Base-by-base conservation (phyloP, 2,888 invertebrate species). In the Ommatoiulus sabulosus region DNA sequence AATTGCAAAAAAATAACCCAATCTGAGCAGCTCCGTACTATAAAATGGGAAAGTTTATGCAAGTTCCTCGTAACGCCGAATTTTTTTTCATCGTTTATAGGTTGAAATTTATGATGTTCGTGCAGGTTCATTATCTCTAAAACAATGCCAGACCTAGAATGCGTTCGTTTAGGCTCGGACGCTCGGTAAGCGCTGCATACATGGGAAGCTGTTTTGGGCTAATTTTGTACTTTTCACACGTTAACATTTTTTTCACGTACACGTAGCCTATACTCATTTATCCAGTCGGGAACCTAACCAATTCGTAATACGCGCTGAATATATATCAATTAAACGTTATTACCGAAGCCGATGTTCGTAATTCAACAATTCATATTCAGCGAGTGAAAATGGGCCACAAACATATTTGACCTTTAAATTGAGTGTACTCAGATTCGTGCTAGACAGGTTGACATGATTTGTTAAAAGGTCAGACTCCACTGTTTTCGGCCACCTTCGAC, bases 91-190 rank as follows among this genome's bases (percentile, higher is more conserved):
- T 24, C 24, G 24, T 72, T 72, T 72, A 72, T 24, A 80, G 12
- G 80, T 15, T 24, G 35, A 80, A 80, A 80, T 80, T 80, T 80
- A 80, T 80, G 35, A 12, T 80, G 80, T 35, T 80, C 80, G 80
- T 80, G 80, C 80, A 43, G 80, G 80, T 80, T 80, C 35, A 35
- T 80, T 43, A 80, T 12, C 80, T 35, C 80, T 72, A 80, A 80
- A 35, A 80, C 80, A 80, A 80, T 80, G 80, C 10, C 10, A 24
- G 24, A 20, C 20, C 63, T 6, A 20, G 20, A 63, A 17, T 72
- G 72, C 12, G 24, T 5, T n/a, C 35, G 35, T 35, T 0, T 35
- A 35, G 35, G 35, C 35, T 35, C 35, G 35, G 35, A 24, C 12
- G 4, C 5, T 20, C 3, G 63, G 63, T 63, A 52, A 63, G n/a